These are phyloP conservation scores for Aphodius granarius DNA, from an alignment of 2,888 invertebrate species.

Conservation along the genomic window DNA sequence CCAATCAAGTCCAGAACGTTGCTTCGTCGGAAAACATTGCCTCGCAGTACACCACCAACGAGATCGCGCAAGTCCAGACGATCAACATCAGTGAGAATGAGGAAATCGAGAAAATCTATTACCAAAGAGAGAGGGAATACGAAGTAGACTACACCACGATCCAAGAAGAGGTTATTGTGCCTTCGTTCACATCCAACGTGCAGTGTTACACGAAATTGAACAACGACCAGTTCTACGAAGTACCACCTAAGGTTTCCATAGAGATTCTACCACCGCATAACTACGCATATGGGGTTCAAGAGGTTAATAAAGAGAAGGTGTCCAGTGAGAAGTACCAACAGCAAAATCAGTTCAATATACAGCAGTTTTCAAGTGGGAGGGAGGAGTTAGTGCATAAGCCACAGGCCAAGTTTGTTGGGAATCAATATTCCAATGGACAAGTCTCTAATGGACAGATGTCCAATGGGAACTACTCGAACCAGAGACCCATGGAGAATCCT, in stretches of 20 bases:
- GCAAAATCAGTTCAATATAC: slow-evolving; percentile 16
- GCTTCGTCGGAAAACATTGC: slow-evolving; percentile 3
- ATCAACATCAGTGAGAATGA: slow-evolving; percentile 44
- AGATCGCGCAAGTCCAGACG: slow-evolving; percentile 44
- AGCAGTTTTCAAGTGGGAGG: slow-evolving; percentile 14
- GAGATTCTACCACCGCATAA: slow-evolving; percentile 24
- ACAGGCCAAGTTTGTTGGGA: neutral
- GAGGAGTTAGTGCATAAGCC: slow-evolving; percentile 7
- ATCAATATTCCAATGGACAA: neutral
- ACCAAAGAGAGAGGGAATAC: slow-evolving; percentile 47
- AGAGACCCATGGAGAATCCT: slow-evolving; percentile 4
- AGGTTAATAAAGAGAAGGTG: slow-evolving; percentile 5
- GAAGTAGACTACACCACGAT: slow-evolving; percentile 48
- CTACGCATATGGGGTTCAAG: slow-evolving; percentile 15
- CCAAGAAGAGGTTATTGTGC: slow-evolving; percentile 43
- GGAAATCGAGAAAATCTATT: slow-evolving; percentile 50
- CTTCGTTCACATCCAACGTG: slow-evolving; percentile 25
- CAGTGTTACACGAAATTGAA: slow-evolving; percentile 24
- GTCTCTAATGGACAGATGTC: neutral
- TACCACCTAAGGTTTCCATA: slow-evolving; percentile 23
- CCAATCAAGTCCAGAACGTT: neutral
- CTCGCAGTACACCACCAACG: slow-evolving; percentile 31
- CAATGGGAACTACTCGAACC: slow-evolving; percentile 16
- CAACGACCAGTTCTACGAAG: slow-evolving; percentile 12
- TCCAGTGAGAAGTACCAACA: slow-evolving; percentile 17